Evolutionary conservation across 1,140 invertebrate species (phyloP).

Genomic region (Liolophura sinensis): DNA sequence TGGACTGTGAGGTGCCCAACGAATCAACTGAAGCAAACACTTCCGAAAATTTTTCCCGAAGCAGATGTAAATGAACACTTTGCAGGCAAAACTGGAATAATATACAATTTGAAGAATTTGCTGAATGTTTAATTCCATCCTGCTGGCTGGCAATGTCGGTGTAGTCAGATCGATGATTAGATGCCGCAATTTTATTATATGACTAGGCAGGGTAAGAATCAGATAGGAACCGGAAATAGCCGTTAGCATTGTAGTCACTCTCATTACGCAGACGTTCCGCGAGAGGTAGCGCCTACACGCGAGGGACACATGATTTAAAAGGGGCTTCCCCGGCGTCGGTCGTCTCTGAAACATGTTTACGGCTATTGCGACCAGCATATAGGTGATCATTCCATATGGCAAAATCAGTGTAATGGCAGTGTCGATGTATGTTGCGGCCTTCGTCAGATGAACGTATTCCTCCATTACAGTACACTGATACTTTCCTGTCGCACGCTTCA

Average conservation of each 20-base stretch:
- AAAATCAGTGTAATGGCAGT: slow-evolving; percentile 71
- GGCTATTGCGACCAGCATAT: slow-evolving; percentile 69
- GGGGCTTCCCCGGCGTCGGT: neutral
- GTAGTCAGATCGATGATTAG: slow-evolving; percentile 11
- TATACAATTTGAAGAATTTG: too few relatives aligned
- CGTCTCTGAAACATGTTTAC: slow-evolving; percentile 6
- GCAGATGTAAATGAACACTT: too few relatives aligned
- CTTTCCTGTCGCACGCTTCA: slow-evolving; percentile 17
- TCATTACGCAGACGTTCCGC: slow-evolving; percentile 60
- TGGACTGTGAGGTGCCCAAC: too few relatives aligned
- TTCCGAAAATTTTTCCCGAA: too few relatives aligned
- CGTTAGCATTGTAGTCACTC: slow-evolving; percentile 79
- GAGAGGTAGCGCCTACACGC: slow-evolving; percentile 35
- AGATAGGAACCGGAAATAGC: slow-evolving; percentile 80
- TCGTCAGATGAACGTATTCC: slow-evolving; percentile 60
- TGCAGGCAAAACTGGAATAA: too few relatives aligned
- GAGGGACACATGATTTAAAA: neutral
- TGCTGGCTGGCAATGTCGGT: too few relatives aligned
- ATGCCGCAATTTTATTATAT: slow-evolving; percentile 50
- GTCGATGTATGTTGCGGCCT: slow-evolving; percentile 72
- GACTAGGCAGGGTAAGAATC: slow-evolving; percentile 71
- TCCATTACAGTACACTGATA: slow-evolving; percentile 51
- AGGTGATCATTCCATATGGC: slow-evolving; percentile 71
- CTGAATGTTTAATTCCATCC: too few relatives aligned
- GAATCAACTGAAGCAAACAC: too few relatives aligned